These are phyloP conservation scores for Amblyjoppa fuscipennis DNA, from an alignment of 2,888 invertebrate genomes.

Conservation along the genomic window DNA sequence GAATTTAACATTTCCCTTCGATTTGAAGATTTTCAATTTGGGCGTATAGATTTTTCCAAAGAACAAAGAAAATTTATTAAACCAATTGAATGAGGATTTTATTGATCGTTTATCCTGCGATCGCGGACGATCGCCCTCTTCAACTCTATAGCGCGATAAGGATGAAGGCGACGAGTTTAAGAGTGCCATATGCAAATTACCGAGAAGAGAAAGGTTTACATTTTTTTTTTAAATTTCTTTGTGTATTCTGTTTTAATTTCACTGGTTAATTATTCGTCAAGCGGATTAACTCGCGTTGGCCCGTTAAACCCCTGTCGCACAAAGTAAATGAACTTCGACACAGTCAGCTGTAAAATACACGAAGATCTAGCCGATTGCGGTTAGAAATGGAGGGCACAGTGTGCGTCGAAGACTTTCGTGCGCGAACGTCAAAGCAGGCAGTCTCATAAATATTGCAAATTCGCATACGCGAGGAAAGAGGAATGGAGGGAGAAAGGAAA, in stretches of 20 bases:
- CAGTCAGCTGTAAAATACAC: background rate
- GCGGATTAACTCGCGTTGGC: background rate
- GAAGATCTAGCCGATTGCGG: background rate
- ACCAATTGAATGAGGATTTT: background rate
- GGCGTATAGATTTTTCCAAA: too few relatives aligned
- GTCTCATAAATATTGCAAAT: conserved; percentile 65
- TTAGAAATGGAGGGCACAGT: background rate
- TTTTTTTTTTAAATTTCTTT: too few relatives aligned
- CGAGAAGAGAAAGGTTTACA: background rate
- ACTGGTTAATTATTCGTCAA: background rate
- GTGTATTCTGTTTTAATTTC: background rate
- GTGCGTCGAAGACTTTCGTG: conserved; percentile 15
- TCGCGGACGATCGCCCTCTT: background rate
- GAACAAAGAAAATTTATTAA: background rate
- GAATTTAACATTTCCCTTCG: too few relatives aligned
- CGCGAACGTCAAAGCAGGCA: background rate
- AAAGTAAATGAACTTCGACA: conserved; percentile 3
- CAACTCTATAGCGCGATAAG: background rate
- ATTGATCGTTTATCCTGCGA: background rate
- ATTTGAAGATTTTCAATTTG: too few relatives aligned
- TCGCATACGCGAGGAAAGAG: conserved; percentile 41
- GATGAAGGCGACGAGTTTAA: background rate
- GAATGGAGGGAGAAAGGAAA: conserved; percentile 30
- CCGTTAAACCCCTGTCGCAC: background rate
- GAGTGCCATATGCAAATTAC: background rate